Conservation (phyloP, 2,797 vertebrate genomes). For the Acrossocheilus fasciatus region DNA sequence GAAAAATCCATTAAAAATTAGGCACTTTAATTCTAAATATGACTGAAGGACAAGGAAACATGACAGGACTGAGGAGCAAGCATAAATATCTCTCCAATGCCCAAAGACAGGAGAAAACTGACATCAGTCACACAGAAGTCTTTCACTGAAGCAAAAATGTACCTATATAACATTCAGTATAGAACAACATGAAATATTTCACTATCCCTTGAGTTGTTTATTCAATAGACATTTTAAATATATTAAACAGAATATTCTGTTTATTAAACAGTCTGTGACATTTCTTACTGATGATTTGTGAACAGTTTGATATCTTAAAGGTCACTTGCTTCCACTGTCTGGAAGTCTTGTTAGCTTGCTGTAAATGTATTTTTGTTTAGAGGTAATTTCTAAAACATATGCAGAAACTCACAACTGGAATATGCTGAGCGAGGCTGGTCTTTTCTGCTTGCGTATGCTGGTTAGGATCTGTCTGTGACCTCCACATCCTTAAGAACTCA, state of each 20-base stretch:
- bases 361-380: background rate
- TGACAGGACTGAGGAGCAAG: background rate
- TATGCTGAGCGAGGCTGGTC: slow-evolving; percentile 36
- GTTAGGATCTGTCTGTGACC: slow-evolving; percentile 9
- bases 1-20: background rate
- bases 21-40: background rate
- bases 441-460: slow-evolving; percentile 3
- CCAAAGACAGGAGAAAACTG: background rate
- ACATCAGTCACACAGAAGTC: background rate
- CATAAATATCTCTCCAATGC: background rate
- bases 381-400: slow-evolving; percentile 49
- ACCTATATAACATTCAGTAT: too few species aligned
- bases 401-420: slow-evolving; percentile 28
- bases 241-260: background rate
- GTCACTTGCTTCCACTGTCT: slow-evolving; percentile 34
- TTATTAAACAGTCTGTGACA: background rate
- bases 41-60: background rate
- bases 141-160: background rate
- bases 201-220: background rate
- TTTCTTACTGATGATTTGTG: background rate
- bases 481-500: slow-evolving; percentile 30
- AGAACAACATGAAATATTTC: background rate
- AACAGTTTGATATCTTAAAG: slow-evolving; percentile 35
- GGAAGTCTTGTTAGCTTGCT: background rate
- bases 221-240: background rate